Conservation (phyloP, 2,113 vertebrate species). For the Dasyornis broadbenti region DNA sequence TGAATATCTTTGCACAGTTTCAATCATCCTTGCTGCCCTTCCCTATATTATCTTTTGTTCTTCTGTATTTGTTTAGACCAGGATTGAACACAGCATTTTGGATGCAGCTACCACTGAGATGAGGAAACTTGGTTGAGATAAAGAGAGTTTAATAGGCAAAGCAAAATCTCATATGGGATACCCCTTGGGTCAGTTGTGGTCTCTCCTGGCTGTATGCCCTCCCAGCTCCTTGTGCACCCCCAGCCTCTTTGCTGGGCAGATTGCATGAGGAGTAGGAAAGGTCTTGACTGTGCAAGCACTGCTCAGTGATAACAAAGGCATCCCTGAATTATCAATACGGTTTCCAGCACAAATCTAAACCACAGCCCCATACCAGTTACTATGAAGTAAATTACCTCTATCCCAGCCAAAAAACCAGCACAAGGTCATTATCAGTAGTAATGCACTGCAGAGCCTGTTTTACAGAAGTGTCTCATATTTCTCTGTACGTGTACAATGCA, state of each 20-base stretch:
- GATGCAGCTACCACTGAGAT: not conserved
- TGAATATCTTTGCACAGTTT: not conserved
- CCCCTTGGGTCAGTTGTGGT: not conserved
- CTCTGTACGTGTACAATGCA: not conserved
- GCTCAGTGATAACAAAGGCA: not conserved
- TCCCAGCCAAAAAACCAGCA: not conserved
- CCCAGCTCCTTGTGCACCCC: not conserved
- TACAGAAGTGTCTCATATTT: not conserved
- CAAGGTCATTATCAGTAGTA: not conserved
- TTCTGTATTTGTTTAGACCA: not conserved
- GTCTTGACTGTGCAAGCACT: not conserved
- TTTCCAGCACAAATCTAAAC: not conserved
- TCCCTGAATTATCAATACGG: not conserved
- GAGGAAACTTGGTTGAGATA: not conserved
- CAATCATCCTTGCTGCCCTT: not conserved
- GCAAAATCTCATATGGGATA: not conserved
- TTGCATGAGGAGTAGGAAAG: not conserved
- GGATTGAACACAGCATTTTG: not conserved
- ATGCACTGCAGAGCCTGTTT: not conserved
- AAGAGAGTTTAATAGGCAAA: not conserved
- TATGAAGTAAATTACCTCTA: not conserved
- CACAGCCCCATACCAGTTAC: too few species aligned
- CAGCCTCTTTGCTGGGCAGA: not conserved
- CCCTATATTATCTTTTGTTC: not conserved
- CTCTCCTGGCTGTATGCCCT: not conserved